These are phyloP conservation scores for Scaptomyza hsui DNA, from an alignment of 1,140 invertebrate genomes.

Conservation along the genomic window DNA sequence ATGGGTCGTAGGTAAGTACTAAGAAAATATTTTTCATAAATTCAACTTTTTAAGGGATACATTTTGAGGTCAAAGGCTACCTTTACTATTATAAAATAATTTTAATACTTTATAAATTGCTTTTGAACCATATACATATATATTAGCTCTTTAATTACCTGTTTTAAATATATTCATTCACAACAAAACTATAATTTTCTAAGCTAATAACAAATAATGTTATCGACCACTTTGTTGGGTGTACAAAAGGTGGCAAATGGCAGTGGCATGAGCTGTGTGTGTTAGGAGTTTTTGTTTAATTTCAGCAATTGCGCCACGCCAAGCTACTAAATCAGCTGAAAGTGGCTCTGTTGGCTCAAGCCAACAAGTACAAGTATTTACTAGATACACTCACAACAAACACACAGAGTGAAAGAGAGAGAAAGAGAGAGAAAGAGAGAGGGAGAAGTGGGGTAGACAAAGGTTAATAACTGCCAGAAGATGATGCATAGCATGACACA, in stretches of 20 bases:
- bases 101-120: too few species aligned
- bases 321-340: conserved; percentile 57
- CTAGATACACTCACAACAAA: conserved; percentile 15
- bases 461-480: conserved; percentile 82
- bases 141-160: too few species aligned
- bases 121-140: too few species aligned
- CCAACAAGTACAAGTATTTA: conserved; percentile 34
- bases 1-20: too few species aligned
- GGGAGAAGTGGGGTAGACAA: conserved; percentile 39
- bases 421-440: background rate
- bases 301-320: conserved; percentile 51
- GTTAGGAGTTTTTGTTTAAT: conserved; percentile 58
- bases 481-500: conserved; percentile 79
- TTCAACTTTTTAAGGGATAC: too few species aligned
- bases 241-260: background rate
- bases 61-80: too few species aligned
- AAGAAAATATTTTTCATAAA: too few species aligned
- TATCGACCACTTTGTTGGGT: conserved; percentile 28
- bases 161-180: too few species aligned
- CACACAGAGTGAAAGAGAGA: background rate
- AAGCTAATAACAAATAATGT: too few species aligned
- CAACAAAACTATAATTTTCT: too few species aligned
- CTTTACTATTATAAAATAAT: too few species aligned
- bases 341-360: conserved; percentile 15
- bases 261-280: conserved; percentile 10